Percentiles rank a stretch among this genome's conserved stretches.
phyloP scores from a whole-genome alignment of 2,113 vertebrate species.

The Brachirus orientalis region DNA sequence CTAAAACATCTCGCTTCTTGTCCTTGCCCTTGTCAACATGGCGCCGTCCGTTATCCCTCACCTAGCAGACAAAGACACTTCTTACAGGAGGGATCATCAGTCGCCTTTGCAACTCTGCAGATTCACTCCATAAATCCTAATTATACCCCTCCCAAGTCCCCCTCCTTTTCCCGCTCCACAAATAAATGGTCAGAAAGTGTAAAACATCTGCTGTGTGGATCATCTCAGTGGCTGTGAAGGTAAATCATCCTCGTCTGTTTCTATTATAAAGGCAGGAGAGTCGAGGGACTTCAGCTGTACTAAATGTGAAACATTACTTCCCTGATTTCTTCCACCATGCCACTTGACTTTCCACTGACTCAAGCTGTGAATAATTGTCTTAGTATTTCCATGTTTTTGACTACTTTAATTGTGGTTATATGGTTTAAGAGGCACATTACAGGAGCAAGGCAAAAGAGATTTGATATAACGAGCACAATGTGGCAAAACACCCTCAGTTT shows the following conservation, averaged over 20 bases:
- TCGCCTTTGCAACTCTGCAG: constrained; percentile 97
- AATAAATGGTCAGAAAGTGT: constrained; percentile 99
- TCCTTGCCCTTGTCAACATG: constrained; percentile 92
- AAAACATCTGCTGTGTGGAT: constrained; percentile 98
- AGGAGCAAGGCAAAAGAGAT: not conserved
- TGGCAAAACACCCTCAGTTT: not conserved
- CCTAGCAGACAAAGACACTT: constrained; percentile 89
- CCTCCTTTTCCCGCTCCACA: constrained; percentile 77
- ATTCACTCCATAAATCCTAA: constrained; percentile 99
- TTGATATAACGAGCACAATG: constrained; percentile 11
- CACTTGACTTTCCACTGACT: constrained; percentile 43
- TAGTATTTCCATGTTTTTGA: constrained; percentile 4
- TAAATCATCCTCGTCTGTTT: constrained; percentile 92
- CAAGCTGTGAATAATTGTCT: constrained; percentile 34
- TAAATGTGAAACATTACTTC: constrained; percentile 62
- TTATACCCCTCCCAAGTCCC: constrained; percentile 85
- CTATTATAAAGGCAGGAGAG: constrained; percentile 74
- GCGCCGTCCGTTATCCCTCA: constrained; percentile 92
- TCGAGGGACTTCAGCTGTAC: constrained; percentile 56
- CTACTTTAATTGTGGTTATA: constrained; percentile 2
- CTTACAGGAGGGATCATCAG: constrained; percentile 92
- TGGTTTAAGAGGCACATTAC: constrained; percentile 3
- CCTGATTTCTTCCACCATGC: constrained; percentile 44
- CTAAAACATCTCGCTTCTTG: constrained; percentile 81
- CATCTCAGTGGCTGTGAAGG: constrained; percentile 91